A percentile compares a stretch with the other conserved stretches of the same genome.
Evolutionary conservation across 2,888 invertebrate species (phyloP).

Genomic region (Teleiodes luculella): DNA sequence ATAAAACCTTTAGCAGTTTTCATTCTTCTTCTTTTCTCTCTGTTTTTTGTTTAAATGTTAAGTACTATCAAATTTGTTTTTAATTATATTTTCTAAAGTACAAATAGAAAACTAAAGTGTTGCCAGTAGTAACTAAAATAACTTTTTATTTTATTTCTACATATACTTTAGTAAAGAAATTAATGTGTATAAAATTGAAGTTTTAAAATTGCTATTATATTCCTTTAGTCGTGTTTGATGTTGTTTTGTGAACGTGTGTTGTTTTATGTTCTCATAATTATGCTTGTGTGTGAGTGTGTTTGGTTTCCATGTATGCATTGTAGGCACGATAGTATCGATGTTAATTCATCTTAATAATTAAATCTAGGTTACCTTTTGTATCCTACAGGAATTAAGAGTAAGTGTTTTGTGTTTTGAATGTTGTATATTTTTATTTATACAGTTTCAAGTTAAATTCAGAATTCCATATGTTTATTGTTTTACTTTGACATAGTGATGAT

Average conservation of each 20-base stretch:
- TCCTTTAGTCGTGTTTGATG: not conserved
- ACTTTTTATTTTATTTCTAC: too few relatives aligned
- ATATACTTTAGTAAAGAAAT: too few relatives aligned
- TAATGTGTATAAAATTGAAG: too few relatives aligned
- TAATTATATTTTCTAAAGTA: too few relatives aligned
- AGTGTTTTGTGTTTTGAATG: slow-evolving; percentile 1
- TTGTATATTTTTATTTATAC: not conserved
- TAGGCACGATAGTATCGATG: not conserved
- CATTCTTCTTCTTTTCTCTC: too few relatives aligned
- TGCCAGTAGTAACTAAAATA: too few relatives aligned
- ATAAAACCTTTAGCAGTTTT: too few relatives aligned
- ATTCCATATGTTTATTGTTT: too few relatives aligned
- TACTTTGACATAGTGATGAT: too few relatives aligned
- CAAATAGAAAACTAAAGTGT: too few relatives aligned
- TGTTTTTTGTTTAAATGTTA: too few relatives aligned
- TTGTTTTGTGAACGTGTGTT: not conserved
- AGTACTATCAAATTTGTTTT: too few relatives aligned
- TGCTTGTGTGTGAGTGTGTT: not conserved
- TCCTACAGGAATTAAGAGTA: slow-evolving; percentile 4
- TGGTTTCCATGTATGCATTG: not conserved
- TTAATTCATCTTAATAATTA: not conserved
- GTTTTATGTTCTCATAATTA: not conserved
- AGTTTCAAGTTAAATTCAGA: not conserved
- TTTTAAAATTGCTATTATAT: not conserved
- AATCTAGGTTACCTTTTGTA: not conserved